Base-by-base conservation (phyloP, 1,140 invertebrate genomes). In the Laupala kohalensis region DNA sequence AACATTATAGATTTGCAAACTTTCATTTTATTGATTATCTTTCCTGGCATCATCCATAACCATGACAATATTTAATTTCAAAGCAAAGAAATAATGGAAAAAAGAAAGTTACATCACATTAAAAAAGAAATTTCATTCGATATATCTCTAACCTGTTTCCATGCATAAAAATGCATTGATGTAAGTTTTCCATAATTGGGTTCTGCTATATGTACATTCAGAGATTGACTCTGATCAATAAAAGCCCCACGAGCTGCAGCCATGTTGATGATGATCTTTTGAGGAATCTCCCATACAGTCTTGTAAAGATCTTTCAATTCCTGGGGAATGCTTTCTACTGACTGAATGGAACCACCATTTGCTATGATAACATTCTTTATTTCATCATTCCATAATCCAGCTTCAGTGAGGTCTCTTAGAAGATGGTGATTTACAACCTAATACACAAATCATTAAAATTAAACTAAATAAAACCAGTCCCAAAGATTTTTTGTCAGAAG, bases 231-330 rank as follows among this genome's bases (percentile, higher is more conserved):
- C 82, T 99, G 98, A 83, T 99, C 97, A 78, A 99, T 99, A 78
- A 94, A 99, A 6, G 97, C 95, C 6, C 94, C 96, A 75, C 97
- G 86, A 81, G 99, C 98, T 3, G 95, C 96, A 26, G 97, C 95
- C 97, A 99, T 99, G 80, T 98, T 89, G 30, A 99, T 88, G 2
- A 98, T 89, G 5, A 86, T 88, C 79, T 96, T 97, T 72, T 99
- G 96, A 0, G 94, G 90, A 69, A 99, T 95, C 83, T 99, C 98
- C 98, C 97, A 99, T 0, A 98, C 96, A 4, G 97, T 99, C 83
- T 97, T 97, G 79, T 99, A 99, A 5, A 99, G 84, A 9, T 87
- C 86, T 79, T 97, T 95, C 15, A 99, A 83, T 72, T 98, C 87
- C 73, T 91, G 85, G 0, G 97, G 96, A 78, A 99, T 97, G 63